These are phyloP conservation scores for Numenius phaeopus DNA, from an alignment of 2,797 vertebrate species.

Conservation along the genomic window DNA sequence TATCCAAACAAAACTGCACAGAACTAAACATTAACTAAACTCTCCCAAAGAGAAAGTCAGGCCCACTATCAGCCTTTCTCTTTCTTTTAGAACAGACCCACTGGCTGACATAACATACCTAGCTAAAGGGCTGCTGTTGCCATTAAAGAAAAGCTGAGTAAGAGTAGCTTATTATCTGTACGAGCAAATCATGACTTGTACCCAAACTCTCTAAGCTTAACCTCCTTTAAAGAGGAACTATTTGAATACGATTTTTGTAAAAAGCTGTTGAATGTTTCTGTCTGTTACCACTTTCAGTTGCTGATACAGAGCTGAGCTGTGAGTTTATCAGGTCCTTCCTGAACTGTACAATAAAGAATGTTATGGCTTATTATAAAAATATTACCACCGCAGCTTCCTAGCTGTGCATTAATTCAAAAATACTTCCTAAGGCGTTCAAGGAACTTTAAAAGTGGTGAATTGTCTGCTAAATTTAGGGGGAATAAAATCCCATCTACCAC, in stretches of 20 bases:
- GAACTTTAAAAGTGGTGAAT: background rate
- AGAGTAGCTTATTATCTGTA: background rate
- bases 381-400: background rate
- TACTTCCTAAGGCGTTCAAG: background rate
- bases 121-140: background rate
- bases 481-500: background rate
- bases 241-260: background rate
- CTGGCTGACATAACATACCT: background rate
- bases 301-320: background rate
- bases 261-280: background rate
- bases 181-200: background rate
- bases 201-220: background rate
- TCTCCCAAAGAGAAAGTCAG: background rate
- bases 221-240: background rate
- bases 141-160: background rate
- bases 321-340: background rate
- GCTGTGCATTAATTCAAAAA: background rate
- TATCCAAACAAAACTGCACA: background rate
- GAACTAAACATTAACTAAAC: background rate
- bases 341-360: conserved; percentile 2
- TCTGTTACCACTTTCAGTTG: background rate
- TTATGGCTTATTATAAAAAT: background rate
- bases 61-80: background rate
- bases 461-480: background rate
- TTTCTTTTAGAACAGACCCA: background rate